These are phyloP conservation scores for Punctoribates punctum DNA, from an alignment of 2,888 invertebrate species.

Conservation along the genomic window DNA sequence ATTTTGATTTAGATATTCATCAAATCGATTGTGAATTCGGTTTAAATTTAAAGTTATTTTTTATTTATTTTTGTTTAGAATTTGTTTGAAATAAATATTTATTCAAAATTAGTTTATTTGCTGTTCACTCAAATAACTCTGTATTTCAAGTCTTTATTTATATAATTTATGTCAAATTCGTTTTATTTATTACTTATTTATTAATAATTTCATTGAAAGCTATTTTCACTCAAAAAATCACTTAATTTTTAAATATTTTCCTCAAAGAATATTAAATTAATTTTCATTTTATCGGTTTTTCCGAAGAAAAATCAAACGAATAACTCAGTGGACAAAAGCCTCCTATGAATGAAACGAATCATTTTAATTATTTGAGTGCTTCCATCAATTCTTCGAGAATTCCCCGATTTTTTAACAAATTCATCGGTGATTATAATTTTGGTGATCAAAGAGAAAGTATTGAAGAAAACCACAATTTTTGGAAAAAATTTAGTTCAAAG, in stretches of 20 bases:
- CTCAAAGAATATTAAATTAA: neutral
- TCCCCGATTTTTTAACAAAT: constrained; percentile 9
- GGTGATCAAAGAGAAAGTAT: neutral
- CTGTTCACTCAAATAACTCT: neutral
- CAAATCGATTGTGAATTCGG: too few species aligned
- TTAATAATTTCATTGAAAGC: neutral
- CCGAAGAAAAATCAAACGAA: neutral
- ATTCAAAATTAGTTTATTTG: neutral
- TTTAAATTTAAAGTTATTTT: neutral
- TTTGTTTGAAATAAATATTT: constrained; percentile 15
- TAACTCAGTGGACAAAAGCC: neutral
- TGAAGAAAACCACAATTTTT: neutral
- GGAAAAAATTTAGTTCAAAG: neutral
- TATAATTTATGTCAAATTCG: neutral
- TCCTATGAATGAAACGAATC: neutral
- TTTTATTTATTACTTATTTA: constrained; percentile 9
- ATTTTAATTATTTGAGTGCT: neutral
- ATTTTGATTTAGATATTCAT: neutral
- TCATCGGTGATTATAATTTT: neutral
- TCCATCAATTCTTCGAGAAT: constrained; percentile 24
- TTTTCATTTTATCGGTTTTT: neutral
- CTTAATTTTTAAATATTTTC: too few species aligned
- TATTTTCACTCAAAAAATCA: neutral
- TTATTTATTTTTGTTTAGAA: neutral
- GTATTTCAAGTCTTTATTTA: neutral